These are phyloP conservation scores for Porites cylindrica DNA, from an alignment of 92 coral and sea anemone genomes.

Conservation along the genomic window DNA sequence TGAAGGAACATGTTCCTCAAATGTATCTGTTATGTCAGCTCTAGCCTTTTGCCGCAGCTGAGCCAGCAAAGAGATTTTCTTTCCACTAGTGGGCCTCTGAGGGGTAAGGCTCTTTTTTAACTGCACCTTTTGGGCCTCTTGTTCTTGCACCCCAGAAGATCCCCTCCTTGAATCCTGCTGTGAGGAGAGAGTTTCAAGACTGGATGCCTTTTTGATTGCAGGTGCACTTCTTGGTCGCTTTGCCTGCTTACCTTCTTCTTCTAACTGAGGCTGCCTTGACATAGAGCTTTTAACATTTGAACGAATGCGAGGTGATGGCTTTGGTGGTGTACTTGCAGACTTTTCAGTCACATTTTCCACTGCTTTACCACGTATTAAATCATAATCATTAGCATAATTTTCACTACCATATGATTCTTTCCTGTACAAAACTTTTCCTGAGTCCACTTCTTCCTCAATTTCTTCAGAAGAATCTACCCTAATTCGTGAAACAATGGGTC, in stretches of 20 bases:
- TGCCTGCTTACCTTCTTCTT: conserved; percentile 19
- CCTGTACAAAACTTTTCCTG: conserved; percentile 20
- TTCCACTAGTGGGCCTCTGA: conserved; percentile 71
- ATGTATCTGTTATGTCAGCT: conserved; percentile 56
- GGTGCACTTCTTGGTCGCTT: conserved; percentile 34
- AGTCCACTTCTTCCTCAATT: conserved; percentile 51
- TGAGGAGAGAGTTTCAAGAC: conserved; percentile 36
- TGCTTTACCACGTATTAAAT: conserved; percentile 12
- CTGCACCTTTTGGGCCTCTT: conserved; percentile 22
- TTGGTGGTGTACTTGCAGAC: conserved; percentile 15
- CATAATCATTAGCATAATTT: conserved; percentile 3
- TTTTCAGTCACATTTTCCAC: conserved; percentile 30
- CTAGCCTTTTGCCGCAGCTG: conserved; percentile 39
- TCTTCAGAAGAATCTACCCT: conserved; percentile 46
- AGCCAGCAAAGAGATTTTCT: conserved; percentile 33
- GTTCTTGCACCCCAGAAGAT: conserved; percentile 12
- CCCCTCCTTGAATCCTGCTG: conserved; percentile 18
- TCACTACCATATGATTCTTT: conserved; percentile 6
- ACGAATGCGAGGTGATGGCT: conserved; percentile 50
- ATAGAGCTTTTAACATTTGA: conserved; percentile 7
- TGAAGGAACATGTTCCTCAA: conserved; percentile 76
- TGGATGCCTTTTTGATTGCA: conserved; percentile 35
- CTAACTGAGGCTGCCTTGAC: background rate
- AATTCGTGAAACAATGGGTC: background rate
- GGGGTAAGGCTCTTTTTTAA: conserved; percentile 59